A percentile compares a stretch with the other conserved stretches of the same genome.
Conservation (phyloP, 1,140 invertebrate species). For the Magallana gigas region DNA sequence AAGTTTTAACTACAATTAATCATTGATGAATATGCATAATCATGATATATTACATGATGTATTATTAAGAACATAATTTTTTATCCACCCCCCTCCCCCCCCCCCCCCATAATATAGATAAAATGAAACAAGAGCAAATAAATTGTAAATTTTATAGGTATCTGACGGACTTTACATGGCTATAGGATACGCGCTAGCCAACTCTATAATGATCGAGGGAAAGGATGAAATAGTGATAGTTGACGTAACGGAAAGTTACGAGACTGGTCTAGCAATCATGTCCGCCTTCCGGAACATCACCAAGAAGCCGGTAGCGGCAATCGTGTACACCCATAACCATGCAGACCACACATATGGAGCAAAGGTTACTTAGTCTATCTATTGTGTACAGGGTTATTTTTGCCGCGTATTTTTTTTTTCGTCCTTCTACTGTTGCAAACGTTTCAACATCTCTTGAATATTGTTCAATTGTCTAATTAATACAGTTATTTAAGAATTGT, state of each 20-base stretch:
- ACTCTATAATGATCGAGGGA: conserved; percentile 71
- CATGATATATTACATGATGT: no score
- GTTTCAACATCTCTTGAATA: no score
- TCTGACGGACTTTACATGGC: conserved; percentile 70
- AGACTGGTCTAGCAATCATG: conserved; percentile 62
- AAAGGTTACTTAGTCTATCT: conserved; percentile 50
- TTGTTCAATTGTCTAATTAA: no score
- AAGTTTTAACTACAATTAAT: no score
- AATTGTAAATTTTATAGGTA: conserved; percentile 55
- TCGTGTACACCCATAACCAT: conserved; percentile 72
- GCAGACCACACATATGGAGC: conserved; percentile 69
- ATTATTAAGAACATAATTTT: no score
- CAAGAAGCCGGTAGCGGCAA: conserved; percentile 64
- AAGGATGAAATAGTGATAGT: conserved; percentile 69
- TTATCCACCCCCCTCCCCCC: no score
- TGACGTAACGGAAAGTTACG: conserved; percentile 72
- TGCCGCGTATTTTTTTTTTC: not conserved
- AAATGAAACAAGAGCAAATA: no score
- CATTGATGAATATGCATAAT: no score
- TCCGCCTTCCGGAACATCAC: conserved; percentile 69
- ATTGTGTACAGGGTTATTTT: no score
- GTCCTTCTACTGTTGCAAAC: no score
- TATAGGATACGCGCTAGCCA: conserved; percentile 71
- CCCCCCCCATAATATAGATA: no score
- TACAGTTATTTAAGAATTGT: no score